Evolutionary conservation across 2,888 invertebrate species (phyloP), one percentile per base, ranked within the genome.

Genomic region (Hyalella azteca): DNA sequence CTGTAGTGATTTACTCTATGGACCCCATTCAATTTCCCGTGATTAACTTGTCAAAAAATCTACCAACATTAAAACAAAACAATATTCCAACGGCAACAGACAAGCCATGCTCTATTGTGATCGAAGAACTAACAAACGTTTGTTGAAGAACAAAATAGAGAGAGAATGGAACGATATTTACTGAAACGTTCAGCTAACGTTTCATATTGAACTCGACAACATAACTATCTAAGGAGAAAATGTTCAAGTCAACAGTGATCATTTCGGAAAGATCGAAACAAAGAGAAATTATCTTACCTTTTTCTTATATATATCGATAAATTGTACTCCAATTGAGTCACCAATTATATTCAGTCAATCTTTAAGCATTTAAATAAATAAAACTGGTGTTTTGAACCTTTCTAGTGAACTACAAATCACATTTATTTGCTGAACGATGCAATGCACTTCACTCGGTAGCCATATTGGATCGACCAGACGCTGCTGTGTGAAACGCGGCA

Each of bases 381-480:
- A 15, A 50, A 4, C 26, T 73, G 45, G 54, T 79, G 22, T 77
- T 59, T 40, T n/a, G n/a, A 41, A 36, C 22, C 22, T 73, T 32
- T 32, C 19, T 32, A 48, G 19, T 22, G 29, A 45, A 36, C 13
- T 50, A 26, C 19, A 29, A 26, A 2, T 32, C 39, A 32, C 41
- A 26, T 41, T 60, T 26, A 45, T 22, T 54, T 48, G 36, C 36
- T 45, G 77, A 80, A 80, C 80, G 78, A 77, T 36, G 45, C 66
- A 66, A 32, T 66, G 66, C 66, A 78, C 81, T 83, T 83, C 83
- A 81, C 78, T 76, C 83, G 81, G 83, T 81, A 83, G 83, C 83
- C 83, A 83, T 83, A 83, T 83, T 83, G 83, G 81, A 83, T 83
- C 83, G 83, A 60, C 80, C 83, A 59, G 76, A 66, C 81, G 59